phyloP scores from a whole-genome alignment of 1,140 invertebrate genomes.

The Aphidius ervi region DNA sequence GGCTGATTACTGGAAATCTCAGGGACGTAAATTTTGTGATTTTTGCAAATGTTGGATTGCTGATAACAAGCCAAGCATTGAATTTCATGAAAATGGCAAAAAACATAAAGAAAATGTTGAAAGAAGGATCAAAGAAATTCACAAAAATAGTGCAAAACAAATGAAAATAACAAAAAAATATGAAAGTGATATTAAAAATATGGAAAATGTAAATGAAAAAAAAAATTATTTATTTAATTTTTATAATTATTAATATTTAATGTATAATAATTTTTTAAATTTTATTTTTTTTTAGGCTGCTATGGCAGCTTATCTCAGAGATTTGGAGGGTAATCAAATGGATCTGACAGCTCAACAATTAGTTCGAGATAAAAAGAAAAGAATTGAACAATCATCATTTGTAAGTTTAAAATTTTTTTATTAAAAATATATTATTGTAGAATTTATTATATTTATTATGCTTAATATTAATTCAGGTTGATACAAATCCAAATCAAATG shows the following conservation, averaged over 20 bases:
- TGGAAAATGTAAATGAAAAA: conserved; percentile 67
- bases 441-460: conserved; percentile 17
- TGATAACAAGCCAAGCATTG: conserved; percentile 94
- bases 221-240: background rate
- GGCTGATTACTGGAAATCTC: conserved; percentile 97
- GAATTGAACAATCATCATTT: conserved; percentile 11
- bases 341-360: conserved; percentile 65
- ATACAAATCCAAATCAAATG: conserved; percentile 28
- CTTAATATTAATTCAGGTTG: conserved; percentile 17
- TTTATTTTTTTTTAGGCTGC: conserved; percentile 57
- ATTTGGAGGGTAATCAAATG: conserved; percentile 65
- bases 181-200: conserved; percentile 77
- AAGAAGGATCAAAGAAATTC: conserved; percentile 79
- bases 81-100: conserved; percentile 93
- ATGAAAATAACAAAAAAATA: conserved; percentile 72
- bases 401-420: conserved; percentile 15
- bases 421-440: background rate
- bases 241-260: conserved; percentile 5
- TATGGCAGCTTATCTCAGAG: conserved; percentile 77
- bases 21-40: conserved; percentile 92
- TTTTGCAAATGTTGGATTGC: conserved; percentile 98
- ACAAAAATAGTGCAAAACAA: conserved; percentile 75
- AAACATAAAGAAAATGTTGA: conserved; percentile 91
- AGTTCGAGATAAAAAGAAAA: conserved; percentile 39
- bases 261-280: conserved; percentile 3